Conservation (phyloP, 2,113 vertebrate genomes). For the Paracanthobrama guichenoti region DNA sequence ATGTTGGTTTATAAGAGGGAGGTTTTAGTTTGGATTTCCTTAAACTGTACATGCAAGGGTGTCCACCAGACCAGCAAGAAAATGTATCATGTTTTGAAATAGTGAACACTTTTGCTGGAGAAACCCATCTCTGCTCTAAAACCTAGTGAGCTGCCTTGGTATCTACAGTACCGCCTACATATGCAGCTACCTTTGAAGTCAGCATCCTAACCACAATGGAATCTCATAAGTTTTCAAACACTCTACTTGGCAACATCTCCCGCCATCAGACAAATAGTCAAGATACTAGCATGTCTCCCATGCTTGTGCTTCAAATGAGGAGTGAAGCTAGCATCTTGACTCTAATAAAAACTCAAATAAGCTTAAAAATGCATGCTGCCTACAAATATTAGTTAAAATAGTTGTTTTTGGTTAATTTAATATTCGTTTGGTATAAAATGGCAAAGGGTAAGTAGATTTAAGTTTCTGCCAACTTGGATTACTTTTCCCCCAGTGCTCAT, state of each 20-base stretch:
- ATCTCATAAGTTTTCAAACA: background rate
- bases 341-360: background rate
- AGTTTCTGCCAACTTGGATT: background rate
- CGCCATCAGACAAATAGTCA: background rate
- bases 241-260: background rate
- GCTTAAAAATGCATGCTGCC: background rate
- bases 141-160: background rate
- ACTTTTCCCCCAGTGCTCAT: background rate
- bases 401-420: background rate
- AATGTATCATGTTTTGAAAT: background rate
- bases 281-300: too few species aligned
- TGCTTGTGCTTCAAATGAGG: too few species aligned
- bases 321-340: background rate
- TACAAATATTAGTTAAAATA: background rate
- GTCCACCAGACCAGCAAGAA: background rate
- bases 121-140: background rate
- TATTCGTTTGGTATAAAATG: background rate
- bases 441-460: background rate
- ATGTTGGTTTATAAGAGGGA: background rate
- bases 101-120: background rate
- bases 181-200: background rate
- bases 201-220: background rate
- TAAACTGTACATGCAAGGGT: background rate
- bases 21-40: background rate
- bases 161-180: background rate